Base-by-base conservation (phyloP, 2,797 vertebrate genomes). In the Typhlichthys subterraneus region DNA sequence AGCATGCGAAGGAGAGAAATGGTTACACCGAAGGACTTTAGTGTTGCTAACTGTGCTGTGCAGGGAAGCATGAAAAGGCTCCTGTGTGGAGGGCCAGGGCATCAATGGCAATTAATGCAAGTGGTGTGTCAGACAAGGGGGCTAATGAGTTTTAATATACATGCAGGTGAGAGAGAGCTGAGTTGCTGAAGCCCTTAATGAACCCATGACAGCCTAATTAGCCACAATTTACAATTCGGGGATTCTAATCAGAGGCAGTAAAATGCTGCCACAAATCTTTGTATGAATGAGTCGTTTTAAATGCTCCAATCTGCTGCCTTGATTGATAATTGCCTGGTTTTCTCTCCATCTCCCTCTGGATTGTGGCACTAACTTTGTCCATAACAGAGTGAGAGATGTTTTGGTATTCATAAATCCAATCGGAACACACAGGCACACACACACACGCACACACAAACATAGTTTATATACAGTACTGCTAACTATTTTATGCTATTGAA, bases 151-250 rank as follows among this genome's bases (percentile, higher is more conserved):
- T 98, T 96, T 97, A 97, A 97, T 96, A 97, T 95, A 95, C 95
- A 96, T 92, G 95, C 96, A 99, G 96, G 96, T 98, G 95, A 97
- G 95, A 93, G 93, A 95, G 93, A 96, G 95, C 94, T 94, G 94
- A 95, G 95, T 95, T 92, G 94, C 94, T 95, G 95, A 94, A 95
- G 95, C 94, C 94, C 96, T 95, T 98, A 98, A 98, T 97, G 95
- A 98, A 97, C 94, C 95, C 94, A 94, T 96, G 96, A 98, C 97
- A 98, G 95, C 92, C 94, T 97, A 98, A 99, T 98, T 98, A 99
- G 95, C 94, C 92, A 94, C 94, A 94, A 97, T 98, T 98, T 98
- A 96, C 96, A 96, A 97, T 97, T 96, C 95, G 94, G 88, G 93
- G 94, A 95, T 94, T 96, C 94, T 95, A 98, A 98, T 98, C 95